Evolutionary conservation across 2,113 vertebrate genomes (phyloP).

Genomic region (Solea solea): DNA sequence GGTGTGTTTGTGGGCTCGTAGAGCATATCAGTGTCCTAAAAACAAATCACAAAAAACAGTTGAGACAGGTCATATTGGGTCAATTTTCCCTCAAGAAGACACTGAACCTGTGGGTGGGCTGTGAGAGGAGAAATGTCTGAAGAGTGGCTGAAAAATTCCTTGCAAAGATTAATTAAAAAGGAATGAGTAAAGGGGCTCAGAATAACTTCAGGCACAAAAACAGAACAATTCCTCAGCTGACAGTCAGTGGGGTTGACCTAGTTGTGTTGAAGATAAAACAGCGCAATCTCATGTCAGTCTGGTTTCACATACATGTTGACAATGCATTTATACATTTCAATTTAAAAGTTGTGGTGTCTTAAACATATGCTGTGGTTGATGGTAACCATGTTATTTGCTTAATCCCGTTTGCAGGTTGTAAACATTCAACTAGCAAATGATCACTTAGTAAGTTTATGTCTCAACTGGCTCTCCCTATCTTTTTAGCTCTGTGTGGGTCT

Average conservation of each 20-base stretch:
- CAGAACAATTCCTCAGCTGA: slow-evolving; percentile 9
- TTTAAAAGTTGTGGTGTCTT: background rate
- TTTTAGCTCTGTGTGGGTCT: too few species aligned
- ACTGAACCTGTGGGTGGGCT: slow-evolving; percentile 12
- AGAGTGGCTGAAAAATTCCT: slow-evolving; percentile 28
- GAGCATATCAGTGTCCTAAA: slow-evolving; percentile 94
- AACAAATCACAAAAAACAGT: slow-evolving; percentile 17
- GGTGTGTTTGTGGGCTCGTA: slow-evolving; percentile 94
- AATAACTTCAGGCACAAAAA: slow-evolving; percentile 42
- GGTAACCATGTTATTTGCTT: background rate
- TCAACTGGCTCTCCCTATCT: too few species aligned
- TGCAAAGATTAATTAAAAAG: slow-evolving; percentile 31
- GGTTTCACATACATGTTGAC: background rate
- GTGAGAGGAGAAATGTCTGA: slow-evolving; percentile 6
- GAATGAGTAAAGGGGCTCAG: slow-evolving; percentile 38
- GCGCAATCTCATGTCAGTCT: background rate
- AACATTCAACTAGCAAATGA: too few species aligned
- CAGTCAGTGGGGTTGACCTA: slow-evolving; percentile 37
- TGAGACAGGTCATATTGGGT: background rate
- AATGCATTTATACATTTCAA: background rate
- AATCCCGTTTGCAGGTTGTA: background rate
- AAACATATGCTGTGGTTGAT: background rate
- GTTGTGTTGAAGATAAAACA: slow-evolving; percentile 26
- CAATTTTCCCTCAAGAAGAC: slow-evolving; percentile 3
- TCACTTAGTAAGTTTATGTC: too few species aligned